phyloP scores from a whole-genome alignment of 2,888 invertebrate genomes.

The Acronicta psi region DNA sequence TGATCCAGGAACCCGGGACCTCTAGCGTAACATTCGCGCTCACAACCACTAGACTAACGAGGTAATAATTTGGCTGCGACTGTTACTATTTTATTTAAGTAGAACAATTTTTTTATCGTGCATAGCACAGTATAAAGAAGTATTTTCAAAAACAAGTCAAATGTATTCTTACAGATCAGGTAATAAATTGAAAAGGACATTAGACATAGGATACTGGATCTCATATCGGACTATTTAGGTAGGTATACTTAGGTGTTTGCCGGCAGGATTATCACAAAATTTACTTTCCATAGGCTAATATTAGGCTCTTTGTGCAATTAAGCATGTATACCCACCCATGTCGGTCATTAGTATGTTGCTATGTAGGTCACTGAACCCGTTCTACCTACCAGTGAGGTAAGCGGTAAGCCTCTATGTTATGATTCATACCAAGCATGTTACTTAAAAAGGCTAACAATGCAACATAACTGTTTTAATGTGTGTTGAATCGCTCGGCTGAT shows the following conservation, averaged over 20 bases:
- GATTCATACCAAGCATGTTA: conserved; percentile 51
- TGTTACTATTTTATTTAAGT: no score
- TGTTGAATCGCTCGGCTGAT: conserved; percentile 52
- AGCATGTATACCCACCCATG: conserved; percentile 42
- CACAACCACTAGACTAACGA: no score
- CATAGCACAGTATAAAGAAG: no score
- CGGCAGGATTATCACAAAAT: conserved; percentile 23
- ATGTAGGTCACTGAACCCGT: conserved; percentile 57
- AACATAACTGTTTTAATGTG: conserved; percentile 51
- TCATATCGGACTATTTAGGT: no score
- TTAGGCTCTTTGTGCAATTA: conserved; percentile 50
- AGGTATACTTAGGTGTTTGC: background rate
- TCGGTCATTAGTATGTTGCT: conserved; percentile 45
- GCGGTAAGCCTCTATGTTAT: conserved; percentile 43
- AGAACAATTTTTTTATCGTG: no score
- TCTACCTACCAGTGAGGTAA: conserved; percentile 42
- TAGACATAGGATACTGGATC: no score
- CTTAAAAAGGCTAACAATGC: conserved; percentile 54
- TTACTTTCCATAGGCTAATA: conserved; percentile 27
- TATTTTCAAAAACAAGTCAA: no score
- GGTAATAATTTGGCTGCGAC: no score
- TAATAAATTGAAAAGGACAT: no score
- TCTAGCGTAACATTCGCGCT: no score
- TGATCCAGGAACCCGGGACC: no score
- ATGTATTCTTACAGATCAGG: no score